Base-by-base conservation (phyloP, 2,888 invertebrate genomes). In the Frankliniella intonsa region DNA sequence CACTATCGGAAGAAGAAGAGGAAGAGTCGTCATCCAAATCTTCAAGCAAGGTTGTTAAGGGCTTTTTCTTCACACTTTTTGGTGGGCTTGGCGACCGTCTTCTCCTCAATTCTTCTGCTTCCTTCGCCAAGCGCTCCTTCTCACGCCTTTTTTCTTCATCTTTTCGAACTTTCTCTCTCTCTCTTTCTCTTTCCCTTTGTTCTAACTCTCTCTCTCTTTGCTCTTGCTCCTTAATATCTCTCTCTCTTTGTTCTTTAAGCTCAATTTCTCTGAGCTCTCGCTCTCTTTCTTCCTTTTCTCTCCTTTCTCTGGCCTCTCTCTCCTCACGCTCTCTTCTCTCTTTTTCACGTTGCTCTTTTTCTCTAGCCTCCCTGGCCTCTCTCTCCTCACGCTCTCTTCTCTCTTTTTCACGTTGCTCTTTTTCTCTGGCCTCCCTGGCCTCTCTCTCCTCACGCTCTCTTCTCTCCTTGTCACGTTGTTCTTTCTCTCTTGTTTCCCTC, bases 121-220 rank as follows among this genome's bases (percentile, higher is more conserved):
- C 69, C 25, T 76, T 76, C 9, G 69, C 69, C 25, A 76, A 76
- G 9, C 69, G 69, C 25, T 76, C 69, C 12, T 76, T 76, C 25
- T 76, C 69, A 10, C 69, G 22, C 25, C 69, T 22, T 22, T 76
- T 76, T 76, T 76, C 69, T 76, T 76, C 69, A 25, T 76, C 69
- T 25, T 25, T 76, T 9, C 69, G n/a, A 22, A 76, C 25, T 25
- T 76, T 76, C 2, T 76, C 69, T 76, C 69, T 2, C 10, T 76
- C 69, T 22, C 25, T 69, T 5, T 69, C 69, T 22, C 22, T 69
- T 69, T 69, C 69, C n/a, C 69, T 76, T 9, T 76, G 22, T 25
- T 25, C 25, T 25, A 22, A 25, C 25, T 76, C 69, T 25, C 25
- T 22, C 2, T 76, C 69, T 12, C 69, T 22, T 12, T 76, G 22